Conservation (phyloP, 2,888 invertebrate species). For the Platynereis dumerilii region DNA sequence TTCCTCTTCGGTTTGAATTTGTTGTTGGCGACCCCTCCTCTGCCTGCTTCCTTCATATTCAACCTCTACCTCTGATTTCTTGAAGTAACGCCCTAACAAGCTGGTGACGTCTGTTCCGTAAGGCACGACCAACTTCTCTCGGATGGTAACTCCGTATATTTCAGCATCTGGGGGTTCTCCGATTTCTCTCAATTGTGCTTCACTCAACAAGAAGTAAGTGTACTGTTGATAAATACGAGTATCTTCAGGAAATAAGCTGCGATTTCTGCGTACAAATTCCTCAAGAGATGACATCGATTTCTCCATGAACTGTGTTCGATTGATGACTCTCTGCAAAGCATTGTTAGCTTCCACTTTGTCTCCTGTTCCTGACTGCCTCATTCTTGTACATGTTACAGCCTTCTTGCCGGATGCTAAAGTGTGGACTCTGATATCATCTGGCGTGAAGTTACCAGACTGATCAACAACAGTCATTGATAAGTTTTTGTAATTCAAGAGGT, state of each 20-base stretch:
- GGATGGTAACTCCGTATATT: slow-evolving; percentile 36
- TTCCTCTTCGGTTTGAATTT: neutral
- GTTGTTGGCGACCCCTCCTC: neutral
- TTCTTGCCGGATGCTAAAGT: slow-evolving; percentile 31
- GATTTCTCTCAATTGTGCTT: slow-evolving; percentile 32
- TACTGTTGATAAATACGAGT: slow-evolving; percentile 36
- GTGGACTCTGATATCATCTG: slow-evolving; percentile 6
- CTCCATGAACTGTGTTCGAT: slow-evolving; percentile 32
- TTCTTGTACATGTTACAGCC: slow-evolving; percentile 27
- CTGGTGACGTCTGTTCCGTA: slow-evolving; percentile 32
- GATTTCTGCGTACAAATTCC: slow-evolving; percentile 38
- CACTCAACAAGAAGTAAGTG: slow-evolving; percentile 28
- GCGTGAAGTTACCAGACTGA: slow-evolving; percentile 7
- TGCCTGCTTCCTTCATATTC: slow-evolving; percentile 14
- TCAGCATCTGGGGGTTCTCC: slow-evolving; percentile 35
- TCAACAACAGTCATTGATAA: neutral
- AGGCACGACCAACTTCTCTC: slow-evolving; percentile 36
- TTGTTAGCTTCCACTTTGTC: slow-evolving; percentile 30
- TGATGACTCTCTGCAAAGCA: slow-evolving; percentile 31
- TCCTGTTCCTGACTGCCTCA: slow-evolving; percentile 13
- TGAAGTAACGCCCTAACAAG: slow-evolving; percentile 28
- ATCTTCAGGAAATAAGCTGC: slow-evolving; percentile 39
- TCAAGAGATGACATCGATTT: slow-evolving; percentile 35
- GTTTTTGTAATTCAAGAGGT: neutral
- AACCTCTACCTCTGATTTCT: slow-evolving; percentile 28